Percentiles rank a stretch among this genome's conserved stretches.
phyloP scores from a whole-genome alignment of 1,140 invertebrate species.

The Ceratosolen fusciceps region DNA sequence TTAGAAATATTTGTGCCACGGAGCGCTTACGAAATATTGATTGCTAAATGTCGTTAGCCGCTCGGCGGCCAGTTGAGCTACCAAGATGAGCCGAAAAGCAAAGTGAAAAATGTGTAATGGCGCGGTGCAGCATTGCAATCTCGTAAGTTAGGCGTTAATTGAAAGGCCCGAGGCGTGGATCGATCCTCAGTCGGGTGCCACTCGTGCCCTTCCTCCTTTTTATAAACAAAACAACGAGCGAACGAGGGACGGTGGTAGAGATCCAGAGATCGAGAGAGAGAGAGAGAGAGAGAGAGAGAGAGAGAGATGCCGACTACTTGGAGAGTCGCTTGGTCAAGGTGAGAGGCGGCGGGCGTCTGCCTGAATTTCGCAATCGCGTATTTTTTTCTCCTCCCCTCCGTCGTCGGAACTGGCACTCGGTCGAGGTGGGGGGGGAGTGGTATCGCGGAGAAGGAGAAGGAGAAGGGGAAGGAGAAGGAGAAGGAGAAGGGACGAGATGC shows the following conservation, averaged over 20 bases:
- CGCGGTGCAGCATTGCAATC: not conserved
- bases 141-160: no score
- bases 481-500: no score
- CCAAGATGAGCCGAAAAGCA: not conserved
- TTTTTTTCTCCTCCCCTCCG: constrained; percentile 6
- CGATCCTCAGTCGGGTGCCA: no score
- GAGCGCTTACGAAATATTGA: not conserved
- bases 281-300: no score
- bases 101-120: not conserved
- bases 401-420: constrained; percentile 52
- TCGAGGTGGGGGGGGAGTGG: no score
- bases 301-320: no score
- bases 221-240: not conserved
- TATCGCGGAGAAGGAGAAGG: no score
- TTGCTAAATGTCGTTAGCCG: not conserved
- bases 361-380: constrained; percentile 53
- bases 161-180: no score
- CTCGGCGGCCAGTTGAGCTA: not conserved
- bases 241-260: no score
- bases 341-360: constrained; percentile 37
- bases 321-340: constrained; percentile 57
- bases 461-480: no score
- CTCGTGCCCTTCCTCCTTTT: no score
- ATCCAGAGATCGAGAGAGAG: no score
- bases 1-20: not conserved